Conservation (phyloP, 2,888 invertebrate genomes). For the Napeogenes inachia region DNA sequence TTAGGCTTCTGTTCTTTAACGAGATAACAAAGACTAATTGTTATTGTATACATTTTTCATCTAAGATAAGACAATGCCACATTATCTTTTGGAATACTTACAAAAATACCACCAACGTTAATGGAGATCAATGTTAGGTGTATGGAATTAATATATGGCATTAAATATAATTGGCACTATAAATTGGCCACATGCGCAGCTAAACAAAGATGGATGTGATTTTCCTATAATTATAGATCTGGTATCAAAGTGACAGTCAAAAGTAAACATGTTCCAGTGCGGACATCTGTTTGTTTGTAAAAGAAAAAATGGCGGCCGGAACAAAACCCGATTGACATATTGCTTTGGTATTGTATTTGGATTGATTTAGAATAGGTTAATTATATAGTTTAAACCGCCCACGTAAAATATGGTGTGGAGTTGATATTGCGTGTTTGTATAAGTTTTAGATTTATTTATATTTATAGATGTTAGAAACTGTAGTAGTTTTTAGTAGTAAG, state of each 20-base stretch:
- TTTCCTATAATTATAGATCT: constrained; percentile 30
- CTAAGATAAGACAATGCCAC: too few species aligned
- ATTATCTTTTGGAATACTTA: too few species aligned
- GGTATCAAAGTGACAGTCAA: constrained; percentile 44
- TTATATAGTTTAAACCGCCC: constrained; percentile 31
- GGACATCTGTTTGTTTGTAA: constrained; percentile 61
- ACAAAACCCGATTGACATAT: constrained; percentile 63
- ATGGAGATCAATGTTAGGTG: too few species aligned
- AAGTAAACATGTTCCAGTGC: constrained; percentile 60
- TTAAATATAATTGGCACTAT: constrained; percentile 14
- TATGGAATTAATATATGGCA: too few species aligned
- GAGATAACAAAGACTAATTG: constrained; percentile 6
- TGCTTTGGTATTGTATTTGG: constrained; percentile 50
- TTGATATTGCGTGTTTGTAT: too few species aligned
- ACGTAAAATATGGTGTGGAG: constrained; percentile 14
- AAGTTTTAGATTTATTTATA: too few species aligned
- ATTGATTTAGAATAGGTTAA: constrained; percentile 56
- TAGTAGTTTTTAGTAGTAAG: too few species aligned
- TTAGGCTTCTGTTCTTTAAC: constrained; percentile 19
- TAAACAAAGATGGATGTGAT: constrained; percentile 26
- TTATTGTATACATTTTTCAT: constrained; percentile 1
- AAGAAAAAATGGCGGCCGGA: constrained; percentile 54
- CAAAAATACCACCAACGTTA: too few species aligned
- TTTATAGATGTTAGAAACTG: too few species aligned
- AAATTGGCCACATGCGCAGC: constrained; percentile 14